Percentiles rank a stretch among this genome's conserved stretches.
Evolutionary conservation across 2,113 vertebrate genomes (phyloP).

Genomic region (Sceloporus undulatus): DNA sequence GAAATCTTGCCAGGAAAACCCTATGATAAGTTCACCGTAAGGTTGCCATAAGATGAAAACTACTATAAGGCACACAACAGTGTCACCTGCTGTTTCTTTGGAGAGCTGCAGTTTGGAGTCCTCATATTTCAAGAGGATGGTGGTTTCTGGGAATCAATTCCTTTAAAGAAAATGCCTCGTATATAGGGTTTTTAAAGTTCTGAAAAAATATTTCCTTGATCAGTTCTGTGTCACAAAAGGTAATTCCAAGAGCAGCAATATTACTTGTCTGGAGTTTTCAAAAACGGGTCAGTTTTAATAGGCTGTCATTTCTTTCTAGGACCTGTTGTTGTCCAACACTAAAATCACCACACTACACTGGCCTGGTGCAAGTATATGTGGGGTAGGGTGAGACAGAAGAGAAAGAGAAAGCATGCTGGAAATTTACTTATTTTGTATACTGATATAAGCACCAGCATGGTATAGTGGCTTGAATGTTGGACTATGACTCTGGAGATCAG

Average conservation of each 20-base stretch:
- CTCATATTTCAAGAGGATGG: rapidly evolving
- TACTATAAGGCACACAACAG: slow-evolving; percentile 15
- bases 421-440: neutral
- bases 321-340: no score
- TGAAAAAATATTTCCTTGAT: neutral
- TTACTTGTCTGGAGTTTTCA: neutral
- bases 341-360: no score
- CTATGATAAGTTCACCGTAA: no score
- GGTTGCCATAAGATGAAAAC: no score
- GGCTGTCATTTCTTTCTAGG: neutral
- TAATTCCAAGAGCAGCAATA: neutral
- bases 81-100: slow-evolving; percentile 64
- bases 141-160: neutral
- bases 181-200: neutral
- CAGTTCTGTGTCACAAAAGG: neutral
- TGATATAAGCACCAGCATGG: no score
- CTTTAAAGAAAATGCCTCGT: neutral
- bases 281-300: neutral
- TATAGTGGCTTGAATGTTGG: no score
- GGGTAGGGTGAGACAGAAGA: no score
- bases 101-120: slow-evolving; percentile 3
- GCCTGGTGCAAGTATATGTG: neutral
- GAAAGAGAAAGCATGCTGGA: neutral
- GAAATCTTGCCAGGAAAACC: no score
- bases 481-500: no score